Conservation (phyloP, 2,888 invertebrate genomes). For the Drosophila meridiana region DNA sequence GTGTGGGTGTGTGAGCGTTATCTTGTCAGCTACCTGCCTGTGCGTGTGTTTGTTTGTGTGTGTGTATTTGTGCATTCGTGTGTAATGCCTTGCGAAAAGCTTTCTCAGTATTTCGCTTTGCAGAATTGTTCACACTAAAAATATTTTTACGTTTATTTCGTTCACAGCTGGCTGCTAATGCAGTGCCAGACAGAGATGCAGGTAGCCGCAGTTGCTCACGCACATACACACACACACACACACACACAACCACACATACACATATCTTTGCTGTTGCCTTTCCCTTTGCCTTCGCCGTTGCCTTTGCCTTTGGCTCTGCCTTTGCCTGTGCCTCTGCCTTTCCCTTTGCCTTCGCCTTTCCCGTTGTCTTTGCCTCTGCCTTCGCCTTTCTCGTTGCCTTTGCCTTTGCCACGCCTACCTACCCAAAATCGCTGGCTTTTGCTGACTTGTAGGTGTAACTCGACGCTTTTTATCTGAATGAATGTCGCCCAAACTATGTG, state of each 20-base stretch:
- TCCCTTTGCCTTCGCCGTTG: neutral
- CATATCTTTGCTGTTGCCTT: neutral
- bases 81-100: conserved; percentile 53
- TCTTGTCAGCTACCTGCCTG: conserved; percentile 44
- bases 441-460: conserved; percentile 54
- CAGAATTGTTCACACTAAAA: conserved; percentile 74
- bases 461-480: conserved; percentile 69
- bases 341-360: no score
- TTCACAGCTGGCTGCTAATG: conserved; percentile 77
- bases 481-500: conserved; percentile 47
- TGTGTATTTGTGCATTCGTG: conserved; percentile 45
- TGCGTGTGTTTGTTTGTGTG: conserved; percentile 11
- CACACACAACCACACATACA: neutral
- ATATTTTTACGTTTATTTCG: conserved; percentile 75
- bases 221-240: neutral
- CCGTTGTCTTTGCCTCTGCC: no score
- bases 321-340: no score
- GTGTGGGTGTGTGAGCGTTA: conserved; percentile 40
- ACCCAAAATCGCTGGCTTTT: conserved; percentile 7
- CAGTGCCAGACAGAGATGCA: conserved; percentile 61
- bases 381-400: no score
- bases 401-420: neutral
- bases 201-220: conserved; percentile 15
- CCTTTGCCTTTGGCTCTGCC: neutral
- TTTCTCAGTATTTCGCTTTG: conserved; percentile 55